Evolutionary conservation across 2,113 vertebrate species (phyloP).

Genomic region (Bagarius yarrelli): DNA sequence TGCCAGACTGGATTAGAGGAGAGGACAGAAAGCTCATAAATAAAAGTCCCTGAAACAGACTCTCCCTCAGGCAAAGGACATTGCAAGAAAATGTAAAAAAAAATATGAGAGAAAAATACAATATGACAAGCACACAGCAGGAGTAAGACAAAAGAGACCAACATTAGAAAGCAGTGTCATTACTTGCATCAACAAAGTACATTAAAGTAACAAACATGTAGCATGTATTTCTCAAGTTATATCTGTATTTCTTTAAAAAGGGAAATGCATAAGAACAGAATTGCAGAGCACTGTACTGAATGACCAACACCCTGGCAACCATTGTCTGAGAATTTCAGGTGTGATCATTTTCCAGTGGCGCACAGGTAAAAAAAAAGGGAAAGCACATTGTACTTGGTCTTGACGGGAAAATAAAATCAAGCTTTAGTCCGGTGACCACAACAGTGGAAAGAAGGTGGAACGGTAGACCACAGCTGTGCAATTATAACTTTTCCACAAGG

Average conservation of each 20-base stretch:
- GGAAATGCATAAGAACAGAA: not conserved
- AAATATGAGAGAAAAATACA: slow-evolving; percentile 5
- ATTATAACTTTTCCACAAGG: slow-evolving; percentile 42
- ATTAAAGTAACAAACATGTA: not conserved
- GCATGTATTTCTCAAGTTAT: not conserved
- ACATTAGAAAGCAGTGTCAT: not conserved
- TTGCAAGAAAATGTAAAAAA: slow-evolving; percentile 10
- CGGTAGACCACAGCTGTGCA: slow-evolving; percentile 46
- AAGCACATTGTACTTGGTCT: slow-evolving; percentile 33
- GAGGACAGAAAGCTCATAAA: slow-evolving; percentile 6
- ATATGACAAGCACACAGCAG: not conserved
- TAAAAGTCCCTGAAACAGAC: slow-evolving; percentile 29
- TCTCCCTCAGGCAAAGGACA: not conserved
- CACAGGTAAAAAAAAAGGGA: not conserved
- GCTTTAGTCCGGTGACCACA: slow-evolving; percentile 47
- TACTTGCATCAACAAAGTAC: not conserved
- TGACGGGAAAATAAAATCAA: slow-evolving; percentile 37
- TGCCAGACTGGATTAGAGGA: slow-evolving; percentile 12
- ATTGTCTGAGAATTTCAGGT: slow-evolving; percentile 5
- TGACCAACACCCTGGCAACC: not conserved
- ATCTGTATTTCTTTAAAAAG: not conserved
- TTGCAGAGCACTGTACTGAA: not conserved
- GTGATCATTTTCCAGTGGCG: not conserved
- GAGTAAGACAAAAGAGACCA: not conserved
- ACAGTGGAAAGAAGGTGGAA: slow-evolving; percentile 18